Evolutionary conservation across 1,140 invertebrate species (phyloP), one percentile per base, ranked within the genome.

Genomic region (Drosophila tani): DNA sequence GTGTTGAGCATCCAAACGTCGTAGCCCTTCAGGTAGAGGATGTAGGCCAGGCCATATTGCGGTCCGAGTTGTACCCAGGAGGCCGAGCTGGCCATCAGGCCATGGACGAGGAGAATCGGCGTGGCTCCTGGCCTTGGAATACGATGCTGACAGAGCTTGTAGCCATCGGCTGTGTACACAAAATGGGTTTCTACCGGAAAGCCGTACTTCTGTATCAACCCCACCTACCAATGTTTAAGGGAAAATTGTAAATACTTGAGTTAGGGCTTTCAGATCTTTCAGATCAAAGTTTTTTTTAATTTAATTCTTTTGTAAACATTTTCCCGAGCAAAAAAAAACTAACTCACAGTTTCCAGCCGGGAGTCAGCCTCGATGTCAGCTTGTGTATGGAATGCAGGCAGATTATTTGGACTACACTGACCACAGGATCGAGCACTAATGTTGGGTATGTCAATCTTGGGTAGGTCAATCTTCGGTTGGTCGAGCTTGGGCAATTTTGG

Each of bases 1-100:
- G 94, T 94, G 84, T 97, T 97, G 0, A 95, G 94, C 82, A 97
- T 75, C 96, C 96, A 97, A 1, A 96, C 95, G 75, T 96, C 96
- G 66, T 94, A 96, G 0, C 95, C 95, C 21, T 91, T 88, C 60
- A 97, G 95, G 1, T 95, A 95, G 41, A 97, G 92, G 11, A 95
- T 92, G 74, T 95, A 96, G 8, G 93, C 93, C 47, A 94, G 67
- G 24, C 92, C 93, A 24, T 91, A 82, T 24, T 93, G 80, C 0
- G 95, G 95, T 9, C 94, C 93, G 74, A 94, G 93, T 14, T 94
- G 81, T 15, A 95, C 92, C 92, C 93, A 96, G 75, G 94, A 93
- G 0, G 93, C 93, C 3, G 94, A 94, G 19, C 94, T 94, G 40
- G 93, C 93, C 60, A 95, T 83, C 0, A 96, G 88, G 0, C 95